phyloP scores from a whole-genome alignment of 2,888 invertebrate species.

The Cordilura impudica region DNA sequence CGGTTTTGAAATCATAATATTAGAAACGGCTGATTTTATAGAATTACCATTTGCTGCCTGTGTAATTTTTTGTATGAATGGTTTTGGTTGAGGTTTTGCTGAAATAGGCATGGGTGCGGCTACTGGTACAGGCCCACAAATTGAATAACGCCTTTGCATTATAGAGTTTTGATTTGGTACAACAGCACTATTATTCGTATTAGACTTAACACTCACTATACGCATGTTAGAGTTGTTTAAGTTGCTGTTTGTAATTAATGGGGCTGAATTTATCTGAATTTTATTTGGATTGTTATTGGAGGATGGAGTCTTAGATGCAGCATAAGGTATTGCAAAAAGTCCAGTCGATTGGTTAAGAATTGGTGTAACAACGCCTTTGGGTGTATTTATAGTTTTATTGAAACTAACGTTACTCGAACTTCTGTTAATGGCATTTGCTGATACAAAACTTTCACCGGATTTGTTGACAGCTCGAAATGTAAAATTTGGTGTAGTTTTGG shows the following conservation, averaged over 20 bases:
- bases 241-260: neutral
- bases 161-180: neutral
- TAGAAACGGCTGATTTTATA: neutral
- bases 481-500: neutral
- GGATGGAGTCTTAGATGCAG: neutral
- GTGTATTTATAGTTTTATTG: neutral
- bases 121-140: conserved; percentile 27
- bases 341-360: neutral
- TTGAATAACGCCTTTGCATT: conserved; percentile 47
- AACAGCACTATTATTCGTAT: neutral
- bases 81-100: neutral
- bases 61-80: neutral
- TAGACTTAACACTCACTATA: neutral
- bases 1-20: conserved; percentile 46
- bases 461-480: neutral
- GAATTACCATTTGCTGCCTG: neutral
- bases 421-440: neutral
- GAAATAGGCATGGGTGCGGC: neutral
- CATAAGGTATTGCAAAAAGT: neutral
- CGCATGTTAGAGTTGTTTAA: neutral
- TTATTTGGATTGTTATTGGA: neutral
- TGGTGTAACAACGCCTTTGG: too few species aligned
- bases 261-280: neutral
- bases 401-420: neutral
- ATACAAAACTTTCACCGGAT: neutral